Base-by-base conservation (phyloP, 2,113 vertebrate genomes). In the Phylloscopus trochiloides region DNA sequence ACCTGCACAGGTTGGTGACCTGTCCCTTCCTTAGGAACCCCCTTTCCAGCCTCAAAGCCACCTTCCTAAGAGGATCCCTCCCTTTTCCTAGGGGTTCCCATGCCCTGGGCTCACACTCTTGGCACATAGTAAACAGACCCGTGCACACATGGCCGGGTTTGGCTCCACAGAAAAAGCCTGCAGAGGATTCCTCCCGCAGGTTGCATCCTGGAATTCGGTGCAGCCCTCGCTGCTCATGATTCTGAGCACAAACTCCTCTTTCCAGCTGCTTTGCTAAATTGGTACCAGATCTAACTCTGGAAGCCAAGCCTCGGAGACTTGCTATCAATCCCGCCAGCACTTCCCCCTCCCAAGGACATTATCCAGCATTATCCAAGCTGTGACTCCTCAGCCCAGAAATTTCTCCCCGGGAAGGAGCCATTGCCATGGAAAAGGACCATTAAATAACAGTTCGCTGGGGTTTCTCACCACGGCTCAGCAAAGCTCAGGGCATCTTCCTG, bases 251-350 rank as follows among this genome's bases (percentile, higher is more conserved):
- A 93, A 55, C 86, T 83, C 94, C 77, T 96, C 88, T 90, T 67
- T 92, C 88, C 96, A 94, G 96, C 95, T 96, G 87, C 94, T 96
- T 88, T 83, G 86, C 93, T 96, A 84, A 93, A 78, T 94, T 54
- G 78, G 80, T 94, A 84, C 89, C 92, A 97, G 94, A 52, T 73
- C 88, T 66, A 65, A 93, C 93, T 81, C 65, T 71, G 84, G 92
- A 88, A 93, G 86, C 74, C 81, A 76, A 95, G 85, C 55, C 86
- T 96, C 28, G 20, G 66, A 96, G 94, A 43, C 73, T 83, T 15
- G 71, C 86, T 90, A 26, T 94, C 77, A 81, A 94, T 90, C 94
- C 91, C 9, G 6, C 81, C 86, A 59, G 65, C 63, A 1, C 74
- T 94, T 65, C 79, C 48, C 67, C 43, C 84, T 86, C 83, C 86